Conservation (phyloP, 2,113 vertebrate genomes). For the Pimephales promelas region DNA sequence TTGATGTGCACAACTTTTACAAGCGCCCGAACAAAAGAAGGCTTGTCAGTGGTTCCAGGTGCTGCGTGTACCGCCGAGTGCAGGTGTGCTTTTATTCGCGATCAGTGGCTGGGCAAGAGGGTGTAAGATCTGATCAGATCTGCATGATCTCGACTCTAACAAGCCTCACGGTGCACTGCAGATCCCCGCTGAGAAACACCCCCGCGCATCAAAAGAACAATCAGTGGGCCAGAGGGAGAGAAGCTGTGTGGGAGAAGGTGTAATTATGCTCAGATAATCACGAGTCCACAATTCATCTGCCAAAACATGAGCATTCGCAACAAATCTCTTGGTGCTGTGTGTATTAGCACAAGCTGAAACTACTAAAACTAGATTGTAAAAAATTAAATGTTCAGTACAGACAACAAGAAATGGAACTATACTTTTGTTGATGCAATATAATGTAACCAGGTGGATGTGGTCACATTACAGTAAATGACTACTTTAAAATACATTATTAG, state of each 20-base stretch:
- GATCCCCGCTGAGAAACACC: neutral
- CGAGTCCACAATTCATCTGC: slow-evolving; percentile 11
- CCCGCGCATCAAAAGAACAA: slow-evolving; percentile 34
- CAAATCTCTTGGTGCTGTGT: neutral
- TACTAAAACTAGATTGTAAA: neutral
- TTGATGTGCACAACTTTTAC: neutral
- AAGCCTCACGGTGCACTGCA: neutral
- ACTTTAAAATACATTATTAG: neutral
- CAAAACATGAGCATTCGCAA: neutral
- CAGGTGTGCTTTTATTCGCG: slow-evolving; percentile 23
- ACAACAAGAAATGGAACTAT: neutral
- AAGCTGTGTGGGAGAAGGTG: slow-evolving; percentile 22
- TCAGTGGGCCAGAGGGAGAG: neutral
- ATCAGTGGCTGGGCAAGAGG: neutral
- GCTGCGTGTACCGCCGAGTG: neutral
- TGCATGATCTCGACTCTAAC: slow-evolving; percentile 1
- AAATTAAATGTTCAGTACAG: neutral
- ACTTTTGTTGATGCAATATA: neutral
- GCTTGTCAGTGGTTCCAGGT: neutral
- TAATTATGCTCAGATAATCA: slow-evolving; percentile 23
- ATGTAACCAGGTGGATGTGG: neutral
- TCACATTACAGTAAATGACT: neutral
- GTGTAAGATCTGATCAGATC: slow-evolving; percentile 24
- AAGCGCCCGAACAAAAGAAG: neutral
- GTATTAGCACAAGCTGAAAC: neutral